These are phyloP conservation scores for Caenorhabditis briggsae DNA, from an alignment of 1,140 invertebrate species.

Conservation along the genomic window DNA sequence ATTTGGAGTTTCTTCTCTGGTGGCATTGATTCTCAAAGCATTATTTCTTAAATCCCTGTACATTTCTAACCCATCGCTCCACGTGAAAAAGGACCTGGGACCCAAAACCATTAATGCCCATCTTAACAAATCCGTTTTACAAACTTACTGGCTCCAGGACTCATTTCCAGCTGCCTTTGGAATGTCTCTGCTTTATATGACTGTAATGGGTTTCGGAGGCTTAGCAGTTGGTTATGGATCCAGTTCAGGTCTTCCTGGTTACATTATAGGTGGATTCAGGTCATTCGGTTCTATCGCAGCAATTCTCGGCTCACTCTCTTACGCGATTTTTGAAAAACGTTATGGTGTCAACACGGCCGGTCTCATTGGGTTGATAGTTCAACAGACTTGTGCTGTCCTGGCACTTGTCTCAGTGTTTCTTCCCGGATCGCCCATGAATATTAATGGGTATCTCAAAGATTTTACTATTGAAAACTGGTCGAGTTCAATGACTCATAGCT, in stretches of 20 bases:
- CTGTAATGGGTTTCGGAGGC: slow-evolving; percentile 59
- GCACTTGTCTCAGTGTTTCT: slow-evolving; percentile 81
- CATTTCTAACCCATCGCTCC: slow-evolving; percentile 20
- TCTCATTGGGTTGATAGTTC: slow-evolving; percentile 68
- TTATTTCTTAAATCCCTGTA: slow-evolving; percentile 40
- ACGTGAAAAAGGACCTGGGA: slow-evolving; percentile 6
- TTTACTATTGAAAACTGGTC: slow-evolving; percentile 68
- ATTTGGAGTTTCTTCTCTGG: slow-evolving; percentile 22
- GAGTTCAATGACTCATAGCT: slow-evolving; percentile 58
- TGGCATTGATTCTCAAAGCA: slow-evolving; percentile 54
- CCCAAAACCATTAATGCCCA: not conserved
- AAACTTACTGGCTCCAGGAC: slow-evolving; percentile 56
- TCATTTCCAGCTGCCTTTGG: slow-evolving; percentile 61
- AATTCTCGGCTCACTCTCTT: slow-evolving; percentile 66
- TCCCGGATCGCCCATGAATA: slow-evolving; percentile 81
- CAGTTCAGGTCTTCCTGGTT: slow-evolving; percentile 66
- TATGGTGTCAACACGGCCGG: slow-evolving; percentile 67
- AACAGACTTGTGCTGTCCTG: slow-evolving; percentile 74
- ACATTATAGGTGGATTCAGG: slow-evolving; percentile 63
- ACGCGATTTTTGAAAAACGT: slow-evolving; percentile 65
- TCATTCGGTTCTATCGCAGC: slow-evolving; percentile 65
- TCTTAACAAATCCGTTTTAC: not conserved
- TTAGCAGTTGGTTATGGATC: slow-evolving; percentile 70
- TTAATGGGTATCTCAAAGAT: slow-evolving; percentile 65
- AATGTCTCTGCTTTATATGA: slow-evolving; percentile 65